Base-by-base conservation (phyloP, 1,140 invertebrate species). In the Zophobas atratus region DNA sequence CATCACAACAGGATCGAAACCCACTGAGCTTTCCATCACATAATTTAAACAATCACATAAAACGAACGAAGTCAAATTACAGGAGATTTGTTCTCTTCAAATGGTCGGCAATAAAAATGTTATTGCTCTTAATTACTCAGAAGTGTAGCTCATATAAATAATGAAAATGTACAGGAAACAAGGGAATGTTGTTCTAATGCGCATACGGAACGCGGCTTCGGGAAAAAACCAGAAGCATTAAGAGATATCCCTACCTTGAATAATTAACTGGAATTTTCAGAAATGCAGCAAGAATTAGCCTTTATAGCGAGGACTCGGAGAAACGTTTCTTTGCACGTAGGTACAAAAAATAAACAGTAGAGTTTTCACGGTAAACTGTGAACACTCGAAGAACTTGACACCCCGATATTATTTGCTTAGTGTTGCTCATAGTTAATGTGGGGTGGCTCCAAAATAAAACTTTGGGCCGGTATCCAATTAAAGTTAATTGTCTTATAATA, bases 71-170 rank as follows among this genome's bases (percentile, higher is more conserved):
- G 74, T 79, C 78, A 79, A 79, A 79, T 79, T 79, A 79, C 72
- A 6, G n/a, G 75, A 72, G 78, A 79, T 79, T 79, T 79, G 78
- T 72, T 76, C 67, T 38, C 74, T 76, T 76, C 71, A 77, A 79
- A 77, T 74, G 76, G 56, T 71, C 56, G 43, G 48, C 71, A 8
- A 77, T 79, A 79, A 79, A 79, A 79, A 77, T 79, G 70, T 79
- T 79, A 79, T 79, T 79, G 41, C 78, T 77, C 75, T 79, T 79
- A 77, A 79, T 79, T 79, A 79, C 75, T 73, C 43, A 57, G 76
- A 79, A 79, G 63, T 73, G 75, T 79, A 70, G 67, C 70, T 77
- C 41, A 79, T 79, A 79, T 79, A 79, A 79, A 79, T 79, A 77
- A 79, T 72, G 78, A 79, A 79, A 79, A 79, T 43, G 63, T 75